Percentiles rank a stretch among this genome's conserved stretches.
phyloP scores from a whole-genome alignment of 1,140 invertebrate genomes.

The Drosophila lini region DNA sequence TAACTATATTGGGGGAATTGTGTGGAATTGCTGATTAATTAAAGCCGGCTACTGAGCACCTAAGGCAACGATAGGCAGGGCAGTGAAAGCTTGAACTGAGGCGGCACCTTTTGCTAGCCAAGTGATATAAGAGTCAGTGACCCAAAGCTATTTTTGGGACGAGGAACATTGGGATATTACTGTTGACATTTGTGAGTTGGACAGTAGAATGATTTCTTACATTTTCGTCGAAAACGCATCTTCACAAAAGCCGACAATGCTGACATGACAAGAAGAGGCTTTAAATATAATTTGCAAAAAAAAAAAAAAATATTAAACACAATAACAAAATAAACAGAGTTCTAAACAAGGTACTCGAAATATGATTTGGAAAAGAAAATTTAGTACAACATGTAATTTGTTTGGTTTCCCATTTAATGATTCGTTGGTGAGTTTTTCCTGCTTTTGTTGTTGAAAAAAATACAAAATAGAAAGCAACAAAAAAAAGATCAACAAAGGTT shows the following conservation, averaged over 20 bases:
- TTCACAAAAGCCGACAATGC: background rate
- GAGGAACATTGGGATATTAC: slow-evolving; percentile 4
- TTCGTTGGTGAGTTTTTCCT: background rate
- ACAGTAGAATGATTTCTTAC: background rate
- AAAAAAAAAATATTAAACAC: background rate
- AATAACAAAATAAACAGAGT: slow-evolving; percentile 12
- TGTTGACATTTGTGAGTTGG: background rate
- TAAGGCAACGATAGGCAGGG: slow-evolving; percentile 57
- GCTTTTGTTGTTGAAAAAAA: background rate
- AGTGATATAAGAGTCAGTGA: slow-evolving; percentile 31
- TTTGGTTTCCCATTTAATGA: background rate
- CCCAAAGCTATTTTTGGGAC: slow-evolving; percentile 13
- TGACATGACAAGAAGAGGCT: slow-evolving; percentile 18
- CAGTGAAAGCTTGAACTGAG: slow-evolving; percentile 45
- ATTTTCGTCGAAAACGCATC: background rate
- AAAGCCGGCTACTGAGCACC: slow-evolving; percentile 51
- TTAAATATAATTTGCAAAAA: background rate
- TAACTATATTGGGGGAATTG: slow-evolving; percentile 24
- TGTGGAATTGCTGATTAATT: slow-evolving; percentile 55
- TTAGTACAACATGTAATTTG: background rate
- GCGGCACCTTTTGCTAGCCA: slow-evolving; percentile 44
- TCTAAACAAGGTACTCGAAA: background rate
- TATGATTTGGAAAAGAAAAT: background rate
- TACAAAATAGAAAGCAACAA: slow-evolving; percentile 4
- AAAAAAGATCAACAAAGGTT: background rate